Evolutionary conservation across 2,113 vertebrate species (phyloP), one percentile per base, ranked within the genome.

Genomic region (Nicator chloris): DNA sequence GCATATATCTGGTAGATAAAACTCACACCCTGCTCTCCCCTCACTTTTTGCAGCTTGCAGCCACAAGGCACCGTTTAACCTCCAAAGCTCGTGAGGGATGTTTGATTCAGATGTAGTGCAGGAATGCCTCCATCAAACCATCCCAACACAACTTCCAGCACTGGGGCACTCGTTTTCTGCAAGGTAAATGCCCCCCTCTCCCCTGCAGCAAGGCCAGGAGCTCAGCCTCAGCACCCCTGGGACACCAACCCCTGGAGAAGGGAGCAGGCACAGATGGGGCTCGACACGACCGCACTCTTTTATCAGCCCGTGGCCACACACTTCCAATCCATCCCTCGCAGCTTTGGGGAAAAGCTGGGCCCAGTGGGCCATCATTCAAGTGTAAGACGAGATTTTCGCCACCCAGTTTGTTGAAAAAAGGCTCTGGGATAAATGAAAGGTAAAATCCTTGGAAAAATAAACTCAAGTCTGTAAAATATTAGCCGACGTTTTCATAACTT

Each of bases 401-500:
- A 89, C 90, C 73, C 68, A 54, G 73, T 59, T 49, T 88, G 92
- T 61, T 81, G 59, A 89, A 93, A 88, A 88, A 96, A 90, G 61
- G 65, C 22, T 83, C 95, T 57, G 66, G 66, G 65, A 89, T 33
- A 87, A 95, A 94, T 76, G 84, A 95, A 95, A 94, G 80, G 76
- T 94, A 95, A 97, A 94, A 96, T 86, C 70, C 84, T 83, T 95
- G 50, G 24, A 33, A 91, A 96, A 96, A 94, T 90, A 97, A 95
- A 91, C 85, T 88, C 45, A 4, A 80, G 70, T 51, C 91, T 88
- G 72, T 95, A 93, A 97, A 95, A 95, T 94, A 95, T 95, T 96
- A 94, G 89, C 24, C 14, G 37, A n/a, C 89, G 90, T 97, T 97
- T 97, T 96, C 63, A 23, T 95, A 95, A 95, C 92, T 97, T 93